Percentiles rank a stretch among this genome's conserved stretches.
phyloP scores from a whole-genome alignment of 2,113 vertebrate genomes.

The Triplophysa siluroides region DNA sequence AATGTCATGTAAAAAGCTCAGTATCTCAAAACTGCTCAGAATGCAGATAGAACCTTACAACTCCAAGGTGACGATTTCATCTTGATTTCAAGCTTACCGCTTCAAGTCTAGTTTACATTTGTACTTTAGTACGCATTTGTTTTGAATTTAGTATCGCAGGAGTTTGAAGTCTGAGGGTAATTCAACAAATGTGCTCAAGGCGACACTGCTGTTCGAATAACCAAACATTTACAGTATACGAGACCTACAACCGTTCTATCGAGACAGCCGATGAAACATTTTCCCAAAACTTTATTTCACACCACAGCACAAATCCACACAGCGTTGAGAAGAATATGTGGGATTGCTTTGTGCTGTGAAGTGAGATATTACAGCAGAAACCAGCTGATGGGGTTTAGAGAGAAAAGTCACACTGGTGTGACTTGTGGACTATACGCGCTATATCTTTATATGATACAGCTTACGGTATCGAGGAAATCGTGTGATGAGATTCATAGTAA shows the following conservation, averaged over 20 bases:
- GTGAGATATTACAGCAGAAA: constrained; percentile 6
- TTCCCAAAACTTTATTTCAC: constrained; percentile 14
- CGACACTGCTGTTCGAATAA: constrained; percentile 8
- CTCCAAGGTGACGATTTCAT: too few species aligned
- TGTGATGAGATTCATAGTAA: background rate
- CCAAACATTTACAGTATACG: constrained; percentile 16
- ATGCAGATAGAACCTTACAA: too few species aligned
- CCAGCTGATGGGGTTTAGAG: background rate
- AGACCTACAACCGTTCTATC: constrained; percentile 7
- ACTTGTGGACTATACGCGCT: background rate
- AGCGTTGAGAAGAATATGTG: background rate
- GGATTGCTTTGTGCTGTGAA: constrained; percentile 26
- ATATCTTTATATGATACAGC: background rate
- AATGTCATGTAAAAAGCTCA: too few species aligned
- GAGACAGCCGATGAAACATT: constrained; percentile 26
- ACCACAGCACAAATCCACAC: constrained; percentile 12
- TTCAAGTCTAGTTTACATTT: too few species aligned
- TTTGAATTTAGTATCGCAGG: too few species aligned
- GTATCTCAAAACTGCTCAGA: too few species aligned
- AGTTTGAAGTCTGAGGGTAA: background rate
- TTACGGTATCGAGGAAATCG: background rate
- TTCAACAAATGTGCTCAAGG: background rate
- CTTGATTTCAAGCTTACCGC: too few species aligned
- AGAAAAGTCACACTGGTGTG: background rate
- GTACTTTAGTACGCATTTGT: too few species aligned